Evolutionary conservation across 2,113 vertebrate species (phyloP).

Genomic region (Tonatia bakeri): DNA sequence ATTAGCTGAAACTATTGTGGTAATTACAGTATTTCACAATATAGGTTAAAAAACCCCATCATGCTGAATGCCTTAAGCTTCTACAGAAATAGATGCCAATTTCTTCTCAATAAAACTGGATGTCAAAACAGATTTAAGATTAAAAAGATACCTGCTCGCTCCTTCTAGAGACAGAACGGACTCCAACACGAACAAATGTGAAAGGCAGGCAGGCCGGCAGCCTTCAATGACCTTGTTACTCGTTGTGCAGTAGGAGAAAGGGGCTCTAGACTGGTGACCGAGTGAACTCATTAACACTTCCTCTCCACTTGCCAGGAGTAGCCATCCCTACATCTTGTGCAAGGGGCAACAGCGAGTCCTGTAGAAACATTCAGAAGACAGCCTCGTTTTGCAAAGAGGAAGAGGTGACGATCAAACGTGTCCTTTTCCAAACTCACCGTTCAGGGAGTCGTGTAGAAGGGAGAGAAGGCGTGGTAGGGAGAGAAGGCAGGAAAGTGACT

Average conservation of each 20-base stretch:
- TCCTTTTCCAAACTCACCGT: not conserved
- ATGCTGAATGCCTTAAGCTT: too few species aligned
- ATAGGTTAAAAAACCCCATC: too few species aligned
- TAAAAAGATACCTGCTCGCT: not conserved
- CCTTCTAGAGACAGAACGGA: not conserved
- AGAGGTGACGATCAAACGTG: not conserved
- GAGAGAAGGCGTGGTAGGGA: too few species aligned
- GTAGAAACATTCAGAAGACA: not conserved
- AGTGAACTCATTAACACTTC: not conserved
- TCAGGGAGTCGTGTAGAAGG: not conserved
- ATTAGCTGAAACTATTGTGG: too few species aligned
- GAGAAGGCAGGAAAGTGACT: not conserved
- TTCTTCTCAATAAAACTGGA: not conserved
- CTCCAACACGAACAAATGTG: not conserved
- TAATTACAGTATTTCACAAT: too few species aligned
- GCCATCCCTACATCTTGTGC: not conserved
- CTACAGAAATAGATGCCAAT: too few species aligned
- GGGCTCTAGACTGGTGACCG: not conserved
- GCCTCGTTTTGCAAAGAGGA: not conserved
- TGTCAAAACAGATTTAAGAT: not conserved
- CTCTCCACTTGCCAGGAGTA: not conserved
- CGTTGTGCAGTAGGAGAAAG: not conserved
- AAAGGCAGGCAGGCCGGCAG: not conserved
- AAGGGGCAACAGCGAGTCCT: not conserved
- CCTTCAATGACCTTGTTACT: too few species aligned